Percentiles rank a stretch among this genome's conserved stretches.
Conservation (phyloP, 1,140 invertebrate species). For the Rhagoletis zephyria region DNA sequence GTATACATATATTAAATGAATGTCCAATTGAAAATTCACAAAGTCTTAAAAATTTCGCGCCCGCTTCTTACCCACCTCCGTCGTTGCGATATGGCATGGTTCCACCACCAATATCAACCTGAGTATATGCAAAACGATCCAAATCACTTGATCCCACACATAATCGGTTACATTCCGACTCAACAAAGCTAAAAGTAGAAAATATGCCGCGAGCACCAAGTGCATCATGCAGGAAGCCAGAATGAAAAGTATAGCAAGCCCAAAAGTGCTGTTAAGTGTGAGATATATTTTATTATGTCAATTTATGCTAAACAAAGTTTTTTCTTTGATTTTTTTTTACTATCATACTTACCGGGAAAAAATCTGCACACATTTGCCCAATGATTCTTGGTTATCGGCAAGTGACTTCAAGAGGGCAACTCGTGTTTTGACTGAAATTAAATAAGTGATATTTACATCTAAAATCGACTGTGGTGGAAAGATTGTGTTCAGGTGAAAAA, state of each 20-base stretch:
- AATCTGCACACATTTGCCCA: constrained; percentile 65
- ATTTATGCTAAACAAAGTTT: background rate
- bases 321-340: too few relatives aligned
- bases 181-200: constrained; percentile 78
- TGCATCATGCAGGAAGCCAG: constrained; percentile 80
- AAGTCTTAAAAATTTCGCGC: background rate
- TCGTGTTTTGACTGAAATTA: background rate
- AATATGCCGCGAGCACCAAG: constrained; percentile 81
- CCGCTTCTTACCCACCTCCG: constrained; percentile 73
- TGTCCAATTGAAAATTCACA: background rate
- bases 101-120: constrained; percentile 80
- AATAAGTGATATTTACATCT: too few relatives aligned
- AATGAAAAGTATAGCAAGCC: constrained; percentile 77
- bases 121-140: constrained; percentile 78
- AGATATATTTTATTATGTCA: background rate
- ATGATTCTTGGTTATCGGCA: constrained; percentile 68
- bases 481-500: too few relatives aligned
- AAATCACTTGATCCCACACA: constrained; percentile 77
- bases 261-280: constrained; percentile 73
- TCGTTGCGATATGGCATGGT: constrained; percentile 77
- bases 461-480: too few relatives aligned
- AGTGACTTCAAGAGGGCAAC: constrained; percentile 55
- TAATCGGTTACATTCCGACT: constrained; percentile 69
- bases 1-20: background rate
- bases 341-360: constrained; percentile 62